Conservation (phyloP, 2,888 invertebrate genomes). For the Campoplex capitator region DNA sequence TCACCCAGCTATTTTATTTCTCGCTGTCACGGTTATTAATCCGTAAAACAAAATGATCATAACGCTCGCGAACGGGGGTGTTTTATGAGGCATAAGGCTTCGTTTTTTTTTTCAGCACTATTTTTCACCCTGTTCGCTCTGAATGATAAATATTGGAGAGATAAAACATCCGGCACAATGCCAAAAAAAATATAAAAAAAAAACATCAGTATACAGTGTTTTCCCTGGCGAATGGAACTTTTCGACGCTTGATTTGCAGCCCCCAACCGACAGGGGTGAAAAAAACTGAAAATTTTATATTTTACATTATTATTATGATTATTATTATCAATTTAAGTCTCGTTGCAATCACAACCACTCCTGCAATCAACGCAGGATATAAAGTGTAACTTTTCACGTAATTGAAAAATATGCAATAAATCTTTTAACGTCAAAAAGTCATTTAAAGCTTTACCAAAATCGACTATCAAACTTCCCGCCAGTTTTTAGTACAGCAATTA, state of each 20-base stretch:
- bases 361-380: constrained; percentile 43
- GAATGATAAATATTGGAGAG: constrained; percentile 47
- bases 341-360: background rate
- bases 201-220: background rate
- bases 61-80: constrained; percentile 6
- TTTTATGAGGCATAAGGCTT: constrained; percentile 30
- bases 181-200: constrained; percentile 34
- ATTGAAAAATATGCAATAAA: constrained; percentile 20
- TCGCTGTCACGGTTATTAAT: constrained; percentile 43
- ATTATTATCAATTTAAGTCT: constrained; percentile 23
- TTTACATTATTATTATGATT: background rate
- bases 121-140: background rate
- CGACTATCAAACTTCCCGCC: background rate
- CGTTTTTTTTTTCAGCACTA: constrained; percentile 10
- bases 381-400: constrained; percentile 21
- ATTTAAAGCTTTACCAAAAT: background rate
- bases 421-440: background rate
- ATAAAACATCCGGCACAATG: constrained; percentile 48
- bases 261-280: background rate
- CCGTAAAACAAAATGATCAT: constrained; percentile 31
- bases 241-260: constrained; percentile 49
- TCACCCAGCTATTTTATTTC: constrained; percentile 32
- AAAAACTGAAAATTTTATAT: constrained; percentile 14
- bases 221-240: constrained; percentile 29
- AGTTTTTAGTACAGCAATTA: background rate